Evolutionary conservation across 2,797 vertebrate species (phyloP).

Genomic region (Acestrorhynchus altus): DNA sequence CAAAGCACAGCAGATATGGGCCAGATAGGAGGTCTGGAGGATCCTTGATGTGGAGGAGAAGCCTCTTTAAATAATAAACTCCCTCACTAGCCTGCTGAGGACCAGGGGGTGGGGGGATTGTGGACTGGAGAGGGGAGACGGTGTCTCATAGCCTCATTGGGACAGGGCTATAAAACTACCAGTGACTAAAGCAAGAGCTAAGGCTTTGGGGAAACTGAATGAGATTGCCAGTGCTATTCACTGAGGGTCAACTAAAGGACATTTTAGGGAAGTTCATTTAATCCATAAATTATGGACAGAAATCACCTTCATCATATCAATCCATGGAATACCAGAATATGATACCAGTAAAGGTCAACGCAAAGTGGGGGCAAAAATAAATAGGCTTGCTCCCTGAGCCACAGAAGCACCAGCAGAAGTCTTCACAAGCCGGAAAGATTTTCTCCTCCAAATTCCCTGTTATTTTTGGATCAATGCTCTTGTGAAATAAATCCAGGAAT

Average conservation of each 20-base stretch:
- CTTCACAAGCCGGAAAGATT: conserved; percentile 10
- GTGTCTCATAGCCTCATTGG: conserved; percentile 48
- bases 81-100: conserved; percentile 47
- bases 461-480: conserved; percentile 54
- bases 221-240: conserved; percentile 56
- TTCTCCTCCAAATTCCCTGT: conserved; percentile 35
- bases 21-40: conserved; percentile 54
- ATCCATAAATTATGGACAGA: conserved; percentile 58
- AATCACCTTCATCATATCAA: conserved; percentile 42
- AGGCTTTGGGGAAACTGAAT: conserved; percentile 55
- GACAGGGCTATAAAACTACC: conserved; percentile 55
- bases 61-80: conserved; percentile 64
- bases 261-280: conserved; percentile 56
- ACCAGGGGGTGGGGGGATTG: conserved; percentile 19
- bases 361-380: conserved; percentile 31
- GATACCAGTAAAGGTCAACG: conserved; percentile 45
- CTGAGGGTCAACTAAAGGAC: conserved; percentile 48
- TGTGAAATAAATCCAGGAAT: conserved; percentile 51
- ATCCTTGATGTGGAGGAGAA: conserved; percentile 62
- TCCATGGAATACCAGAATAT: conserved; percentile 44
- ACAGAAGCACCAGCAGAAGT: conserved; percentile 33
- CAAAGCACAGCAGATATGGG: conserved; percentile 60
- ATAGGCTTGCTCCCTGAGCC: conserved; percentile 9
- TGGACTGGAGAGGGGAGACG: conserved; percentile 6
- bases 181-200: conserved; percentile 37